Conservation (phyloP, 2,113 vertebrate genomes). For the Aleadryas rufinucha region DNA sequence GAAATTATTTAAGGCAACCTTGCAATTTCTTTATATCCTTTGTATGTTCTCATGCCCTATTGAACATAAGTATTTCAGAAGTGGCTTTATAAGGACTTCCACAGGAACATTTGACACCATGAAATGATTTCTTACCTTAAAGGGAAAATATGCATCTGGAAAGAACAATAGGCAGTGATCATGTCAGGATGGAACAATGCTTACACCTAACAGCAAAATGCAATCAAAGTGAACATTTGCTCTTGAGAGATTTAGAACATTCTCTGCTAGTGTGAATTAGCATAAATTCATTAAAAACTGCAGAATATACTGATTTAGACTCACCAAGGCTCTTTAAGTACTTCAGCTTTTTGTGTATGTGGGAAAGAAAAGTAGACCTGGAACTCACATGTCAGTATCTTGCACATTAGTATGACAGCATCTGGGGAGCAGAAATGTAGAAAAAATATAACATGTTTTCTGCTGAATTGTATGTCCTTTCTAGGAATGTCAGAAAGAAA, state of each 20-base stretch:
- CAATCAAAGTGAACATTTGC: neutral
- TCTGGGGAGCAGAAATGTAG: neutral
- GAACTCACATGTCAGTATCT: neutral
- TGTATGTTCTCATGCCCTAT: neutral
- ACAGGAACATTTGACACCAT: neutral
- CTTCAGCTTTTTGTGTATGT: neutral
- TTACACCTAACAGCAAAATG: conserved; percentile 7
- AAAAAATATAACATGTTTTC: neutral
- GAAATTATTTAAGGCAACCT: neutral
- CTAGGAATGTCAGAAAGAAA: neutral
- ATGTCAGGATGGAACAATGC: neutral
- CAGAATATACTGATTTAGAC: neutral
- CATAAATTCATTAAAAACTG: conserved; percentile 18
- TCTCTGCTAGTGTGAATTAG: neutral
- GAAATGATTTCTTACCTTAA: neutral
- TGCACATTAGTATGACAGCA: neutral
- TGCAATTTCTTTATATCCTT: neutral
- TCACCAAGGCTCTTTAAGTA: neutral
- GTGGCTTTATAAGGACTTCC: neutral
- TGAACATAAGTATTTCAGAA: neutral
- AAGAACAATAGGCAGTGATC: neutral
- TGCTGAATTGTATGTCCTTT: neutral
- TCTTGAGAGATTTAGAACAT: neutral
- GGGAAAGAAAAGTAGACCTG: neutral
- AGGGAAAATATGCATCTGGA: neutral